Base-by-base conservation (phyloP, 1,140 invertebrate species). In the Planococcus citri region DNA sequence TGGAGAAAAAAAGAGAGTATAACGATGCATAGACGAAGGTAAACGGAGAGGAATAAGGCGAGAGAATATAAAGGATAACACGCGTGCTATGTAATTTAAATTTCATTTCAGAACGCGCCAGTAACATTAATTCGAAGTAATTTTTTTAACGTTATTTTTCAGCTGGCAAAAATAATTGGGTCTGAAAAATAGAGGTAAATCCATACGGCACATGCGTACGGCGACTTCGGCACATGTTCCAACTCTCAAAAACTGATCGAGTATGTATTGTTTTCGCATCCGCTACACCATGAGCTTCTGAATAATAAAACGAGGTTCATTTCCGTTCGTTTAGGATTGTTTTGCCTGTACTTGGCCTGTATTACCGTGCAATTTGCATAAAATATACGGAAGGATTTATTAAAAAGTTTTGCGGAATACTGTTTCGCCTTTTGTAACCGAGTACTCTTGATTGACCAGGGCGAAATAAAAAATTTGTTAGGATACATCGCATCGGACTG, bases 351-450 rank as follows among this genome's bases (percentile, higher is more conserved):
- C 41, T 51, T 14, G 41, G 41, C 12, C 41, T 20, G 41, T 51
- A 51, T 51, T 51, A 51, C n/a, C 41, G 41, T 51, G 41, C 41
- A 51, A 51, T 51, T 51, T 51, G 41, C 41, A 51, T 51, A 51
- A 51, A 51, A 51, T 51, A 51, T 51, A 51, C 41, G 41, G 12
- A 20, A 51, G n/a, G 12, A 51, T 51, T 51, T 51, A 51, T 51
- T 51, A 51, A 51, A 51, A 51, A 51, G 41, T 51, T 20, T 51
- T 20, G 41, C 41, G 41, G 10, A 14, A 17, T 17, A 33, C 29
- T 9, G 41, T 51, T 37, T 37, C 33, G 33, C 33, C 41, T 3
- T 33, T 3, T 9, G 41, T 51, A 51, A 51, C 41, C 6, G 41
- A 51, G 41, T 51, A 6, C 41, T 51, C 17, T 17, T 51, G 41